Percentiles rank a stretch among this genome's conserved stretches.
Evolutionary conservation across 2,888 invertebrate genomes (phyloP).

Genomic region (Patella ulyssiponensis): DNA sequence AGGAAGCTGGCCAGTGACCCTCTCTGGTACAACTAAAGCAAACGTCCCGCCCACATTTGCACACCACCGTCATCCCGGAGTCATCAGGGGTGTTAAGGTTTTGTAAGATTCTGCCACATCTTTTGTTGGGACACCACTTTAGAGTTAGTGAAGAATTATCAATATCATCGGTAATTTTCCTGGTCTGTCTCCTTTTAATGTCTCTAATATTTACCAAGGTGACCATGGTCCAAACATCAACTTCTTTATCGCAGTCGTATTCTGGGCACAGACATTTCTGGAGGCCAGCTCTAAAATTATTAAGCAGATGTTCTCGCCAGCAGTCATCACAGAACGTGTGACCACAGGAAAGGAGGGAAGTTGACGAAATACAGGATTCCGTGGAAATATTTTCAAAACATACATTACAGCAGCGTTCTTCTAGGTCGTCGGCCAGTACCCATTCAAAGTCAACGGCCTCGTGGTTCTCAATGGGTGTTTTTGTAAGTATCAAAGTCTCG

Average conservation of each 20-base stretch:
- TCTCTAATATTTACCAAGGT: slow-evolving; percentile 33
- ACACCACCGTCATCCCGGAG: slow-evolving; percentile 12
- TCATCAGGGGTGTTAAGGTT: background rate
- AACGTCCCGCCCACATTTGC: slow-evolving; percentile 43
- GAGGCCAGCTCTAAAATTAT: slow-evolving; percentile 24
- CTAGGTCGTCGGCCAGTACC: background rate
- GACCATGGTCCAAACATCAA: slow-evolving; percentile 30
- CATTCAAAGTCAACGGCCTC: background rate
- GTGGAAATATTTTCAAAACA: background rate
- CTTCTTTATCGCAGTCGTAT: slow-evolving; percentile 32
- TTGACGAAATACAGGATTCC: slow-evolving; percentile 16
- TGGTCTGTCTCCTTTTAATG: slow-evolving; percentile 22
- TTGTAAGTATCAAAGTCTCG: background rate
- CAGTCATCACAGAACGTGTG: slow-evolving; percentile 41
- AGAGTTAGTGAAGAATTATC: slow-evolving; percentile 18
- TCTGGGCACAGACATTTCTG: slow-evolving; percentile 35
- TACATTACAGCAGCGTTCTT: slow-evolving; percentile 14
- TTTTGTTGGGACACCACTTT: slow-evolving; percentile 40
- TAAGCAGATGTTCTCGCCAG: slow-evolving; percentile 33
- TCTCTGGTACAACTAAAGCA: slow-evolving; percentile 48
- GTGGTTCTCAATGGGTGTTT: background rate
- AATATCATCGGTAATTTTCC: slow-evolving; percentile 25
- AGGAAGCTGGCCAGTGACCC: slow-evolving; percentile 54
- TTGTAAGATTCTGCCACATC: slow-evolving; percentile 32
- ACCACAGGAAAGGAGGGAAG: slow-evolving; percentile 31